These are phyloP conservation scores for Limonius californicus DNA, from an alignment of 1,140 invertebrate species.

Conservation along the genomic window DNA sequence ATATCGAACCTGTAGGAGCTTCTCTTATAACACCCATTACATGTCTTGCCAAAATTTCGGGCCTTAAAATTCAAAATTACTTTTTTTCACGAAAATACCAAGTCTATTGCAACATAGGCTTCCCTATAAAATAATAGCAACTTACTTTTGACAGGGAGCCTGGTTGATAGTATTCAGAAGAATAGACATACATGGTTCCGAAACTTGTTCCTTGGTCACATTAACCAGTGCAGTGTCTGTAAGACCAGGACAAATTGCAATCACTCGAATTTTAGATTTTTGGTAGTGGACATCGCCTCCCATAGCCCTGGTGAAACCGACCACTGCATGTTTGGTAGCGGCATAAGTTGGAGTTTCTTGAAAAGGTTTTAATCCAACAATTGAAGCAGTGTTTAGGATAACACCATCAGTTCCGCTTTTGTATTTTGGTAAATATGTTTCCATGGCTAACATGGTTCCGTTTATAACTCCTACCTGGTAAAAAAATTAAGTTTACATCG, in stretches of 20 bases:
- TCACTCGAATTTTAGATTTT: conserved; percentile 37
- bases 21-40: too few species aligned
- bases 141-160: too few species aligned
- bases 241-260: conserved; percentile 42
- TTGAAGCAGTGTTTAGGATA: conserved; percentile 34
- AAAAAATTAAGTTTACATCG: too few species aligned
- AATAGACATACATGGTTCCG: neutral
- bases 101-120: too few species aligned
- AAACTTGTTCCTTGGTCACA: neutral
- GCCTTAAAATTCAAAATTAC: too few species aligned
- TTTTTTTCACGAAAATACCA: too few species aligned
- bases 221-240: conserved; percentile 39
- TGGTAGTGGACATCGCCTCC: conserved; percentile 27
- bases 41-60: too few species aligned
- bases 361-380: conserved; percentile 20
- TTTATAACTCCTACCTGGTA: neutral
- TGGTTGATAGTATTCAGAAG: too few species aligned
- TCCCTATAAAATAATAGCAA: too few species aligned
- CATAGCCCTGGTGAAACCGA: conserved; percentile 27
- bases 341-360: conserved; percentile 28
- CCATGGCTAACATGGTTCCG: conserved; percentile 25
- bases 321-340: conserved; percentile 33
- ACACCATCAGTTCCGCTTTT: conserved; percentile 30
- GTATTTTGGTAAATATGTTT: conserved; percentile 36
- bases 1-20: too few species aligned